Base-by-base conservation (phyloP, 2,113 vertebrate genomes). In the Gobiocypris rarus region DNA sequence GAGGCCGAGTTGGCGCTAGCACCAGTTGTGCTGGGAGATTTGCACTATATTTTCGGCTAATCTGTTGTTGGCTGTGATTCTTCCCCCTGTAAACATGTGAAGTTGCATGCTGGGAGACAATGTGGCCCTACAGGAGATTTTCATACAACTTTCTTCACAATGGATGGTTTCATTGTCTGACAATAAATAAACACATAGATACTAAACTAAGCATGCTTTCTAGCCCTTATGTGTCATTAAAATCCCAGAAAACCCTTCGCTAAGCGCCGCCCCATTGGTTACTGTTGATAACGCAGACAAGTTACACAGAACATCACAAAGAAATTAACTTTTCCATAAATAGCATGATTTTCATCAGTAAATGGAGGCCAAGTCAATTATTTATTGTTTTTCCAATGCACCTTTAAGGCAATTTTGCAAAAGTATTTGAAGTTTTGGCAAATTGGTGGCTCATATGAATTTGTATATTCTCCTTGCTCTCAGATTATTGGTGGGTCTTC, bases 21-120 rank as follows among this genome's bases (percentile, higher is more conserved):
- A 31, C 17, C 10, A 34, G 79, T 31, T 69, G 19, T 81, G 48
- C 59, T 1, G 1, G 9, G 43, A 81, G 79, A 28, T 34, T 48
- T 54, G 65, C 61, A 70, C 17, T 14, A 7, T 43, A 67, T 48
- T 70, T 81, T 8, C 5, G 13, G 45, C 80, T 82, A 54, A 82
- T 70, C 45, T 54, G 79, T 70, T 56, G 10, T 45, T 79, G 48
- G 48, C 79, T 81, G 28, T 56, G 22, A 67, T n/a, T 43, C 61
- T 54, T 15, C 26, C 38, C 34, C 38, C 31, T 69, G 79, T 54
- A 69, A 69, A 19, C 19, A 81, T n/a, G 50, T 71, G n/a, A 70
- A 70, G 19, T 7, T 61, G 13, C 59, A 58, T 38, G 31, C 65
- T 69, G n/a, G 43, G 61, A 52, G 61, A 67, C 17, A 71, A 71